Evolutionary conservation across 2,888 invertebrate species (phyloP).

Genomic region (Melipona bicolor): DNA sequence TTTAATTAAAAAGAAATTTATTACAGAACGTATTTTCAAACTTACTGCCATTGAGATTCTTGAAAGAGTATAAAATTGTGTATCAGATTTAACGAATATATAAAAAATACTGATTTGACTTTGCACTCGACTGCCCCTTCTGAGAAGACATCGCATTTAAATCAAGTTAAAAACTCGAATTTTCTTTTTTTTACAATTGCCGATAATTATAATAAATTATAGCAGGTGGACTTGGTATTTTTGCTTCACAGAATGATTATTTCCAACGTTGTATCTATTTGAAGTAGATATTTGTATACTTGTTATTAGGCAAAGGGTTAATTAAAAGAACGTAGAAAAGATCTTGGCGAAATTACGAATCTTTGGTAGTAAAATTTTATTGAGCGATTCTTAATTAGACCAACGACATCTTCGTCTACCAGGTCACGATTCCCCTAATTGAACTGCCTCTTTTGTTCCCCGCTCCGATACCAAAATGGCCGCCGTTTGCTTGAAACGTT

Average conservation of each 20-base stretch:
- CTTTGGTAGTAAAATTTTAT: neutral
- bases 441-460: conserved; percentile 9
- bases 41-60: neutral
- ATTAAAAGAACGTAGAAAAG: neutral
- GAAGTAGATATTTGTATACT: no score
- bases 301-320: neutral
- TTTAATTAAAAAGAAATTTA: no score
- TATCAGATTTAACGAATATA: no score
- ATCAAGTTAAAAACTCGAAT: no score
- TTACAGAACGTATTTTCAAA: neutral
- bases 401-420: neutral
- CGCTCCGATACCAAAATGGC: neutral
- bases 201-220: no score
- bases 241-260: no score
- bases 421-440: conserved; percentile 11
- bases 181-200: no score
- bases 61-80: neutral
- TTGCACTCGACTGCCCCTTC: no score
- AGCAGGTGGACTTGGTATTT: no score
- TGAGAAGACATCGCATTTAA: no score
- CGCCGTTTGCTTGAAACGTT: neutral
- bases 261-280: no score
- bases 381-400: conserved; percentile 2
- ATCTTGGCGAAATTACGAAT: neutral
- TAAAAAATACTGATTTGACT: neutral